These are phyloP conservation scores for Magallana gigas DNA, from an alignment of 1,140 invertebrate genomes.

Conservation along the genomic window DNA sequence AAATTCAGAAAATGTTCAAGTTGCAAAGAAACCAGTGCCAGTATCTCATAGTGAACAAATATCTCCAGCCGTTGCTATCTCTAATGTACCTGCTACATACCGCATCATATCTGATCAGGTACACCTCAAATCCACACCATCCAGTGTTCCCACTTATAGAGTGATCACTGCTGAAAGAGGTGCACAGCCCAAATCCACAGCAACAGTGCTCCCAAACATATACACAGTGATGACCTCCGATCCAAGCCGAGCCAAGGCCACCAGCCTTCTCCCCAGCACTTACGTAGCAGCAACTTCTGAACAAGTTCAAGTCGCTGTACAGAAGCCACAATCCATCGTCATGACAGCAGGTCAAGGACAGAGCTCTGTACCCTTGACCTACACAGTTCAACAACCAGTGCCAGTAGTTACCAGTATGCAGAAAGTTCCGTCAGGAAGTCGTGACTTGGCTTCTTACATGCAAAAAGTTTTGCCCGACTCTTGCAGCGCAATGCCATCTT, in stretches of 20 bases:
- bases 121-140: not conserved
- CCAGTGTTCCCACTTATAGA: constrained; percentile 5
- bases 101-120: constrained; percentile 18
- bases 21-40: not conserved
- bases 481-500: not conserved
- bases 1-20: constrained; percentile 1
- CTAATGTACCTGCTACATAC: not conserved
- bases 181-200: not conserved
- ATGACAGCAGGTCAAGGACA: not conserved
- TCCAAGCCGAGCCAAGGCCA: not conserved
- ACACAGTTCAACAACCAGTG: constrained; percentile 2
- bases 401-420: not conserved
- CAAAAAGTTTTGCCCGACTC: constrained; percentile 7
- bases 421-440: not conserved
- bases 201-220: not conserved
- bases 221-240: constrained; percentile 9
- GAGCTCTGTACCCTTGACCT: not conserved
- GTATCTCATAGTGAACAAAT: not conserved
- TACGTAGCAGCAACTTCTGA: constrained; percentile 4
- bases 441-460: constrained; percentile 21
- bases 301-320: not conserved
- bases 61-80: not conserved
- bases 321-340: constrained; percentile 7
- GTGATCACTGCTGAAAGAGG: not conserved
- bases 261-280: not conserved